A percentile compares a stretch with the other conserved stretches of the same genome.
Conservation (phyloP, 2,888 invertebrate species). For the Boloria selene region DNA sequence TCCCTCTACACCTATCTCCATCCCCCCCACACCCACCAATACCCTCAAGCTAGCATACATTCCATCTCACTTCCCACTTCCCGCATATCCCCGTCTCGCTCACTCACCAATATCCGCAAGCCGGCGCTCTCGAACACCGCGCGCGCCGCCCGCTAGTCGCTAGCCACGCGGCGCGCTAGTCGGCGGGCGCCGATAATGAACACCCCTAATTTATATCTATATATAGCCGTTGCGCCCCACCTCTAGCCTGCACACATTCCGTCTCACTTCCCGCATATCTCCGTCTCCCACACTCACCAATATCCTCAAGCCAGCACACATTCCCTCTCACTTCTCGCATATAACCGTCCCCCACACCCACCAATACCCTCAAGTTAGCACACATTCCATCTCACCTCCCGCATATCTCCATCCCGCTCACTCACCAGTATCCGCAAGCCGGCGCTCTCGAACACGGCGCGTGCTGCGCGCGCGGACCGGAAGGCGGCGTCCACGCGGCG, state of each 20-base stretch:
- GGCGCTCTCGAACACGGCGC: conserved; percentile 82
- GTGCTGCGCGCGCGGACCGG: conserved; percentile 56
- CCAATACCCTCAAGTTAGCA: conserved; percentile 85
- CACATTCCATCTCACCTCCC: conserved; percentile 40
- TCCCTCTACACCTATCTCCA: background rate
- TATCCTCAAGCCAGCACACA: too few species aligned
- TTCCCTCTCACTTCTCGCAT: too few species aligned
- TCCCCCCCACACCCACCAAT: conserved; percentile 55
- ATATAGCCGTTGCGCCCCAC: too few species aligned
- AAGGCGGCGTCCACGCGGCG: conserved; percentile 88
- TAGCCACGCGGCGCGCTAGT: conserved; percentile 86
- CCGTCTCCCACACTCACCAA: too few species aligned
- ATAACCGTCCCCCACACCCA: background rate
- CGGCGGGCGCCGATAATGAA: conserved; percentile 88
- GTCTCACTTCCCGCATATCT: too few species aligned
- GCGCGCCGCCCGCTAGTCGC: conserved; percentile 83
- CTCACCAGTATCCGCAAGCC: conserved; percentile 88
- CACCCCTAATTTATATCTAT: too few species aligned
- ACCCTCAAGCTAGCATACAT: conserved; percentile 84
- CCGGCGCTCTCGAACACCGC: conserved; percentile 84
- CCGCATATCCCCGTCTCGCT: too few species aligned
- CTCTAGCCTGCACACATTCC: too few species aligned
- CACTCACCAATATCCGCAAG: conserved; percentile 86
- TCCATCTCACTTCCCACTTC: background rate
- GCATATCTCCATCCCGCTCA: background rate